A percentile compares a stretch with the other conserved stretches of the same genome.
Evolutionary conservation across 2,888 invertebrate species (phyloP).

Genomic region (Erannis defoliaria): DNA sequence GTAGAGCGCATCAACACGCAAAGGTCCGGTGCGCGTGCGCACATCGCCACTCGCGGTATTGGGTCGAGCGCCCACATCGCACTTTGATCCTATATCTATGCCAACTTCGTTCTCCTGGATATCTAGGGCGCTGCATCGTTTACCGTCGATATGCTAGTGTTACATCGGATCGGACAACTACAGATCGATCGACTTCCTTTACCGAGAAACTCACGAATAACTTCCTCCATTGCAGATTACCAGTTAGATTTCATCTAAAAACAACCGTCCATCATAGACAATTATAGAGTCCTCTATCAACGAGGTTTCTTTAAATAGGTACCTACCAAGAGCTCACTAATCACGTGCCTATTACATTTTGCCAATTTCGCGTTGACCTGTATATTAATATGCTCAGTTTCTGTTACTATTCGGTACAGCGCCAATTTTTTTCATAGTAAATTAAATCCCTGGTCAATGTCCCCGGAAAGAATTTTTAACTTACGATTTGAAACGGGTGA

Average conservation of each 20-base stretch:
- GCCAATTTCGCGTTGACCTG: slow-evolving; percentile 50
- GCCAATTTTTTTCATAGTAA: slow-evolving; percentile 52
- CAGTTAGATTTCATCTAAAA: slow-evolving; percentile 19
- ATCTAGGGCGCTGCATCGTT: slow-evolving; percentile 77
- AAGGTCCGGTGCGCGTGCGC: slow-evolving; percentile 77
- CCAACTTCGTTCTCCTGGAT: slow-evolving; percentile 82
- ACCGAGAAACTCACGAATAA: slow-evolving; percentile 35
- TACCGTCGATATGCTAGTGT: slow-evolving; percentile 59
- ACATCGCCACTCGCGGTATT: slow-evolving; percentile 75
- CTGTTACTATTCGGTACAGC: slow-evolving; percentile 47
- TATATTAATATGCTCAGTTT: slow-evolving; percentile 37
- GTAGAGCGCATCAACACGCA: slow-evolving; percentile 58
- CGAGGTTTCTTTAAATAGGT: slow-evolving; percentile 38
- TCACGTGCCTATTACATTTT: slow-evolving; percentile 43
- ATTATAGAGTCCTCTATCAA: slow-evolving; percentile 37
- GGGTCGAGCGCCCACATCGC: slow-evolving; percentile 83
- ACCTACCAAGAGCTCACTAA: slow-evolving; percentile 28
- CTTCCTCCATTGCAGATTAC: slow-evolving; percentile 5
- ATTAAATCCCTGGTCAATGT: slow-evolving; percentile 53
- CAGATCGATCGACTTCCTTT: slow-evolving; percentile 45
- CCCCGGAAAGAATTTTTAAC: slow-evolving; percentile 46
- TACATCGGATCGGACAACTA: slow-evolving; percentile 56
- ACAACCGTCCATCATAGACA: slow-evolving; percentile 11
- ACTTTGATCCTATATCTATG: slow-evolving; percentile 85
- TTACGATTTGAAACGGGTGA: slow-evolving; percentile 47